Percentiles rank a stretch among this genome's conserved stretches.
Evolutionary conservation across 2,888 invertebrate species (phyloP).

Genomic region (Drosophila nigricruria): DNA sequence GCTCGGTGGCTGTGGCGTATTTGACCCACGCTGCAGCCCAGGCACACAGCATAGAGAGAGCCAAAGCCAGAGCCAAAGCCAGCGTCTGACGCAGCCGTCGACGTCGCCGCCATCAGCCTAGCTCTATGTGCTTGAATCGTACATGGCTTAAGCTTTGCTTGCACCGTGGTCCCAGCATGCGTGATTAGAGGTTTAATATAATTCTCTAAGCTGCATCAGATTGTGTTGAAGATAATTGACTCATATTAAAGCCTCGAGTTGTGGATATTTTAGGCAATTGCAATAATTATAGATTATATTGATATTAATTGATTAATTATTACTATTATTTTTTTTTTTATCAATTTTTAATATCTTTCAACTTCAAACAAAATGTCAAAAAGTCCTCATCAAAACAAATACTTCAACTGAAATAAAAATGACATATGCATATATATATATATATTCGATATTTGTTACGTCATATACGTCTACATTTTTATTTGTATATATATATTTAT

Average conservation of each 20-base stretch:
- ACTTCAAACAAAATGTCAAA: too few relatives aligned
- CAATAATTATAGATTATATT: not conserved
- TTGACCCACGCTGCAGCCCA: slow-evolving; percentile 66
- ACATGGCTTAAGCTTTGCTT: slow-evolving; percentile 72
- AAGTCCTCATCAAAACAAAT: too few relatives aligned
- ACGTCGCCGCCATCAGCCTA: slow-evolving; percentile 55
- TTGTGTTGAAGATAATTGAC: not conserved
- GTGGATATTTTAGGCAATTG: not conserved
- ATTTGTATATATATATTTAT: not conserved
- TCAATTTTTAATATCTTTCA: too few relatives aligned
- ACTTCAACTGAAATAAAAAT: too few relatives aligned
- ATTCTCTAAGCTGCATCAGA: not conserved
- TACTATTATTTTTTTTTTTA: too few relatives aligned
- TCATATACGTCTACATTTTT: not conserved
- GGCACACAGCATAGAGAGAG: slow-evolving; percentile 25
- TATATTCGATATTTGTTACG: too few relatives aligned
- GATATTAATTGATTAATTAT: not conserved
- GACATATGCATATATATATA: too few relatives aligned
- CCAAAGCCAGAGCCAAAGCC: slow-evolving; percentile 43
- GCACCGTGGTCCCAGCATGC: slow-evolving; percentile 52
- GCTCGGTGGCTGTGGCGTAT: slow-evolving; percentile 29
- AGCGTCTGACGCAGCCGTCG: slow-evolving; percentile 49
- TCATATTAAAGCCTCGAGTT: not conserved
- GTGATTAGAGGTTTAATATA: not conserved
- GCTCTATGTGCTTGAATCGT: slow-evolving; percentile 50